Percentiles rank a stretch among this genome's conserved stretches.
phyloP scores from a whole-genome alignment of 2,888 invertebrate genomes.

The Drosophila algonquin region DNA sequence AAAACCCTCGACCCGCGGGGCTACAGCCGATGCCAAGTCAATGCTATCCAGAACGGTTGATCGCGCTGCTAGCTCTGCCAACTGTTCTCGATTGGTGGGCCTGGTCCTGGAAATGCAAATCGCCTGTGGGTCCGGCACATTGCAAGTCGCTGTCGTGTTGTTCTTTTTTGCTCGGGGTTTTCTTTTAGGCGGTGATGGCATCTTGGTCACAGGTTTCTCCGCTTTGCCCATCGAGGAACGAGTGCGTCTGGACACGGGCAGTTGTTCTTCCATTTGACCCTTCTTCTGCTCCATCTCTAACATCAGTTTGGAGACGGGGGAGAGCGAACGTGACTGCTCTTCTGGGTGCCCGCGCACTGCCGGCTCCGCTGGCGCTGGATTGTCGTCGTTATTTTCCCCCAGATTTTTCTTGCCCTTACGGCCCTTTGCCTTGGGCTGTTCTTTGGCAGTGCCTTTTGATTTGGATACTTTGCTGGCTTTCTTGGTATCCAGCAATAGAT shows the following conservation, averaged over 20 bases:
- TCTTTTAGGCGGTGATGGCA: not conserved
- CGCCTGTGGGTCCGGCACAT: no score
- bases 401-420: not conserved
- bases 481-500: constrained; percentile 52
- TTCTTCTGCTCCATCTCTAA: constrained; percentile 48
- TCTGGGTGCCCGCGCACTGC: not conserved
- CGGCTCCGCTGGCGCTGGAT: not conserved
- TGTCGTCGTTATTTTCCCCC: not conserved
- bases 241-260: constrained; percentile 57
- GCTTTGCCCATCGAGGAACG: constrained; percentile 46
- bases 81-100: not conserved
- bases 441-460: constrained; percentile 13
- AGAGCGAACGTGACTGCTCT: constrained; percentile 12
- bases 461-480: constrained; percentile 14
- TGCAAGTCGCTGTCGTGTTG: not conserved
- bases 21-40: constrained; percentile 72
- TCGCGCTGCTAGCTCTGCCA: constrained; percentile 67
- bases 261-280: not conserved
- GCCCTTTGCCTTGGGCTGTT: not conserved
- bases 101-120: not conserved
- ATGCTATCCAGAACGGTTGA: constrained; percentile 61
- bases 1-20: constrained; percentile 70
- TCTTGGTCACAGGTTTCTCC: not conserved
- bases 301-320: constrained; percentile 59
- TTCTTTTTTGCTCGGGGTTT: not conserved